phyloP scores from a whole-genome alignment of 2,888 invertebrate genomes.

The Abscondita cerata region DNA sequence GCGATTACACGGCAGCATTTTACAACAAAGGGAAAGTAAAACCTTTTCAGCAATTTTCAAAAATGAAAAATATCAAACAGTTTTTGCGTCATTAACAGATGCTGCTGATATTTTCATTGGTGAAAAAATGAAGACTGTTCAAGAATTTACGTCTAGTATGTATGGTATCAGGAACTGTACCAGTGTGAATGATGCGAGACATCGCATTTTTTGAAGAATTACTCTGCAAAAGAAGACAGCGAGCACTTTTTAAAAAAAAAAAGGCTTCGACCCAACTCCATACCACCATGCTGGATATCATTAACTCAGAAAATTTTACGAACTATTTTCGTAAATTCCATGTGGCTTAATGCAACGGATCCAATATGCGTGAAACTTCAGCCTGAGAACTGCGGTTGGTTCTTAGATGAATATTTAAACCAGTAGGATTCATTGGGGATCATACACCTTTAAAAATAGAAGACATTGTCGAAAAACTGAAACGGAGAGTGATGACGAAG shows the following conservation, averaged over 20 bases:
- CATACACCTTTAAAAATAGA: not conserved
- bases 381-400: slow-evolving; percentile 1
- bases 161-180: slow-evolving; percentile 46
- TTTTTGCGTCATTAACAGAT: slow-evolving; percentile 49
- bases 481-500: not conserved
- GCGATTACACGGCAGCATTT: slow-evolving; percentile 39
- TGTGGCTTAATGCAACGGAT: slow-evolving; percentile 46
- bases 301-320: slow-evolving; percentile 43
- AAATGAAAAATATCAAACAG: slow-evolving; percentile 43
- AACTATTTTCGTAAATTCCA: slow-evolving; percentile 45
- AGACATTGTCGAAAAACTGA: not conserved
- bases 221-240: slow-evolving; percentile 42
- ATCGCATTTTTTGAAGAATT: slow-evolving; percentile 45
- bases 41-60: slow-evolving; percentile 45
- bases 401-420: not conserved
- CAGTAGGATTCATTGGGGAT: slow-evolving; percentile 2
- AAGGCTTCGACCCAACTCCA: slow-evolving; percentile 43
- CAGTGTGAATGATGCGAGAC: slow-evolving; percentile 32
- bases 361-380: slow-evolving; percentile 37
- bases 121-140: slow-evolving; percentile 48
- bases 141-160: slow-evolving; percentile 46
- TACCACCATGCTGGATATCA: slow-evolving; percentile 45
- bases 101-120: slow-evolving; percentile 40
- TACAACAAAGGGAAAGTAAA: slow-evolving; percentile 47
- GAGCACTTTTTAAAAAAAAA: slow-evolving; percentile 46